Evolutionary conservation across 2,888 invertebrate species (phyloP).

Genomic region (Tipula confusa): DNA sequence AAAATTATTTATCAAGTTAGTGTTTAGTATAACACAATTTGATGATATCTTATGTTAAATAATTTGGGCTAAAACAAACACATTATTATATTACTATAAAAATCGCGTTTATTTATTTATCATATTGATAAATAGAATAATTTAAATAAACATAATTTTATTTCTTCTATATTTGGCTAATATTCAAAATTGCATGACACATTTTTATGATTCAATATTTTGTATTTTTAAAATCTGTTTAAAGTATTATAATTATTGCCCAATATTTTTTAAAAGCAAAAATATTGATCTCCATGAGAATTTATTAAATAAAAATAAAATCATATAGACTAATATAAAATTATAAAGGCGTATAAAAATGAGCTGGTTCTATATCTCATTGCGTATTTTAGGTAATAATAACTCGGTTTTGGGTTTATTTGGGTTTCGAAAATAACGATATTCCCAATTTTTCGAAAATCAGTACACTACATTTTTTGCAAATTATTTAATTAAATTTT

Average conservation of each 20-base stretch:
- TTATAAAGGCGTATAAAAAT: background rate
- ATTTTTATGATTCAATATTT: background rate
- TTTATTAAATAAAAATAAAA: background rate
- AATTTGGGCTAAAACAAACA: background rate
- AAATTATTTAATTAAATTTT: no score
- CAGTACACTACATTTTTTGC: no score
- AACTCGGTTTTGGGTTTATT: no score
- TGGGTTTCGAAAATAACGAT: no score
- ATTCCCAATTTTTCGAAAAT: no score
- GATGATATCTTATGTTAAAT: background rate
- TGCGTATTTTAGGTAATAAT: no score
- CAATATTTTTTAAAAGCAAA: background rate
- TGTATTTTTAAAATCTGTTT: background rate
- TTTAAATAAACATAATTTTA: background rate
- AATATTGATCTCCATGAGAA: background rate
- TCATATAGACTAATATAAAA: no score
- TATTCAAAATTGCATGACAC: background rate
- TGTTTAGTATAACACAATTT: background rate
- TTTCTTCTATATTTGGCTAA: background rate
- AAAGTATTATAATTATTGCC: background rate
- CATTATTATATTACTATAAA: background rate
- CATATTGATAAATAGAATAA: constrained; percentile 13
- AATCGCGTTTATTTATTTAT: background rate
- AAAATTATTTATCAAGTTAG: background rate
- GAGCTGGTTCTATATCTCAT: no score